Evolutionary conservation across 2,113 vertebrate species (phyloP).

Genomic region (Misgurnus mizolepis): DNA sequence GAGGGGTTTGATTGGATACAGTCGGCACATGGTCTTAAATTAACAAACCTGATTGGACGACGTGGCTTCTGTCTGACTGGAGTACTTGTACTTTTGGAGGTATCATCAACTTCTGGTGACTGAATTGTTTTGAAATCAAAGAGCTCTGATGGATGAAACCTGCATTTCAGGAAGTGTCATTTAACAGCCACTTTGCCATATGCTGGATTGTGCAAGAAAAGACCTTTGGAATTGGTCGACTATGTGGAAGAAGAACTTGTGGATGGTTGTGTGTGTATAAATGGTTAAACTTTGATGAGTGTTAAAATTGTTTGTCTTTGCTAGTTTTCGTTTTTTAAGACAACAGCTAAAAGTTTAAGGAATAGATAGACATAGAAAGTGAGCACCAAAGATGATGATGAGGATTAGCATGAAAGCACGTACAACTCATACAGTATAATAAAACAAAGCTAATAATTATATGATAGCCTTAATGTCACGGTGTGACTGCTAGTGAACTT

Average conservation of each 20-base stretch:
- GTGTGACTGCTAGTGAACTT: conserved; percentile 11
- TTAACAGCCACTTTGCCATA: neutral
- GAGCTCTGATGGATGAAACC: neutral
- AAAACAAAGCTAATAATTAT: neutral
- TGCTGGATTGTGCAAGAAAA: conserved; percentile 1
- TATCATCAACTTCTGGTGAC: conserved; percentile 11
- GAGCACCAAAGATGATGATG: conserved; percentile 5
- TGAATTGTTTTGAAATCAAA: neutral
- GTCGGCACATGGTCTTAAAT: neutral
- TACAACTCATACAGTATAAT: conserved; percentile 13
- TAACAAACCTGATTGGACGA: conserved; percentile 29
- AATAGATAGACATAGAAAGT: conserved; percentile 10
- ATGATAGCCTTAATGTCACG: neutral
- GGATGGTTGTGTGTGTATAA: conserved; percentile 15
- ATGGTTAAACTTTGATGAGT: neutral
- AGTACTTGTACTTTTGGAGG: conserved; percentile 31
- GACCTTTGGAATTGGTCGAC: conserved; percentile 17
- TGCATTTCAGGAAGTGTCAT: neutral
- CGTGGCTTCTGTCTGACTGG: conserved; percentile 9
- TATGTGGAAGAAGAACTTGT: neutral
- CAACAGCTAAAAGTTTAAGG: conserved; percentile 2
- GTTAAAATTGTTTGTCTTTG: neutral
- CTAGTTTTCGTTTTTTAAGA: neutral
- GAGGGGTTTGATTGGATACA: conserved; percentile 13
- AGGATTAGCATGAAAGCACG: neutral